Conservation (phyloP, 2,888 invertebrate genomes). For the Drosophila nr. medialis region DNA sequence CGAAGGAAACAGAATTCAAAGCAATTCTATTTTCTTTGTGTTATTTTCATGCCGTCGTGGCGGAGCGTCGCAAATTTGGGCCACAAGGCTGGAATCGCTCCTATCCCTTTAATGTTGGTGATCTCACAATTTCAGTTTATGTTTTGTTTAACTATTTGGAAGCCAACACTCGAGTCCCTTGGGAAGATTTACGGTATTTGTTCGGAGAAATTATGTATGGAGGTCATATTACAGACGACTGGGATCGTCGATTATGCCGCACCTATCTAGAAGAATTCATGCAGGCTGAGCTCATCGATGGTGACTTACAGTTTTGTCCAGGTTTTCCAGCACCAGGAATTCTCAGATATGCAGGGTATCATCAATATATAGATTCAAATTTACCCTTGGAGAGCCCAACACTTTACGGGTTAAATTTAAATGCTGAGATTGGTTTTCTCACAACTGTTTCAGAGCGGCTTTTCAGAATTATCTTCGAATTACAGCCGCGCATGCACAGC, state of each 20-base stretch:
- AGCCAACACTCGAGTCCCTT: conserved; percentile 93
- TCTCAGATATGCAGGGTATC: conserved; percentile 94
- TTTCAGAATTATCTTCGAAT: conserved; percentile 93
- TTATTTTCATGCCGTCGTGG: conserved; percentile 97
- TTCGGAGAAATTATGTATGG: conserved; percentile 99
- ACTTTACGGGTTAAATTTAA: conserved; percentile 96
- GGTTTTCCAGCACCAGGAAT: conserved; percentile 90
- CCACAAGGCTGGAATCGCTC: conserved; percentile 86
- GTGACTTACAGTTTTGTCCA: conserved; percentile 1
- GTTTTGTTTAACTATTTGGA: conserved; percentile 96
- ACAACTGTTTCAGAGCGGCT: conserved; percentile 94
- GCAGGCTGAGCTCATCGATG: conserved; percentile 1
- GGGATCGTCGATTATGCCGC: conserved; percentile 95
- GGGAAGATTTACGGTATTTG: conserved; percentile 96
- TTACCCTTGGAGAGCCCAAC: conserved; percentile 95
- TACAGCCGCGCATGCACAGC: conserved; percentile 94
- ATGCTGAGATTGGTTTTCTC: conserved; percentile 97
- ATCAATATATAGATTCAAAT: conserved; percentile 93
- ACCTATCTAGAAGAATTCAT: conserved; percentile 92
- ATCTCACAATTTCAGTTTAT: conserved; percentile 95
- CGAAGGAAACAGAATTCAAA: conserved; percentile 97
- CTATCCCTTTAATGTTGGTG: conserved; percentile 93
- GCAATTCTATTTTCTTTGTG: conserved; percentile 94
- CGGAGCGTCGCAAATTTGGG: conserved; percentile 94
- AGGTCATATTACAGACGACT: conserved; percentile 98